These are phyloP conservation scores for Pipa parva DNA, from an alignment of 2,113 vertebrate genomes.

Conservation along the genomic window DNA sequence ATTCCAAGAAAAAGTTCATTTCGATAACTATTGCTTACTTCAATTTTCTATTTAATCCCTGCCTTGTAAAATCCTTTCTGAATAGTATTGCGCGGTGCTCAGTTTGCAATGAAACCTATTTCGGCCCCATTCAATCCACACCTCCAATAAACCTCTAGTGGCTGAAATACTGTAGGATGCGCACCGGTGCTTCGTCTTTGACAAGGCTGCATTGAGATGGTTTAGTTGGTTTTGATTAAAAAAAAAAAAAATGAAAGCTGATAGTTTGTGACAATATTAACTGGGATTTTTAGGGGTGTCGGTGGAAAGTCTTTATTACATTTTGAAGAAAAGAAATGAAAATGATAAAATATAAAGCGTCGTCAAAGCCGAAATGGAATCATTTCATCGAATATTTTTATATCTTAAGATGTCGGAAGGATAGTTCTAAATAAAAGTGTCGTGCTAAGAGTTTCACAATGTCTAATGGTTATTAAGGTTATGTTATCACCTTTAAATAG, in stretches of 20 bases:
- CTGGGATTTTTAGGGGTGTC: no score
- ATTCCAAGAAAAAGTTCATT: slow-evolving; percentile 27
- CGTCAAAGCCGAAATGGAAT: background rate
- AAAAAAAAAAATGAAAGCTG: slow-evolving; percentile 16
- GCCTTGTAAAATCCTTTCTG: slow-evolving; percentile 25
- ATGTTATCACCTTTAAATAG: no score
- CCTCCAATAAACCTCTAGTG: slow-evolving; percentile 15
- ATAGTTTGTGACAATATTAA: slow-evolving; percentile 9
- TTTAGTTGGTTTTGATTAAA: slow-evolving; percentile 21
- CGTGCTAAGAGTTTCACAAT: no score
- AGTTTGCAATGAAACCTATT: slow-evolving; percentile 22
- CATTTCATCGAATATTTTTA: no score
- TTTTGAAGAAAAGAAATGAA: background rate
- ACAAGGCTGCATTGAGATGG: background rate
- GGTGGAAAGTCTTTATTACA: background rate
- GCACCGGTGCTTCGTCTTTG: slow-evolving; percentile 10
- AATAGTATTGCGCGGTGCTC: slow-evolving; percentile 26
- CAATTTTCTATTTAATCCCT: slow-evolving; percentile 37
- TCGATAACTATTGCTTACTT: slow-evolving; percentile 24
- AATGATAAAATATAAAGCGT: background rate
- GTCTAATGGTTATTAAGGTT: no score
- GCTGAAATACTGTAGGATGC: slow-evolving; percentile 23
- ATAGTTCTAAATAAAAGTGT: no score
- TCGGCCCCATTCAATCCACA: slow-evolving; percentile 23
- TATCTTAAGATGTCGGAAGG: no score